Conservation (phyloP, 1,140 invertebrate species). For the Elymnias hypermnestra region DNA sequence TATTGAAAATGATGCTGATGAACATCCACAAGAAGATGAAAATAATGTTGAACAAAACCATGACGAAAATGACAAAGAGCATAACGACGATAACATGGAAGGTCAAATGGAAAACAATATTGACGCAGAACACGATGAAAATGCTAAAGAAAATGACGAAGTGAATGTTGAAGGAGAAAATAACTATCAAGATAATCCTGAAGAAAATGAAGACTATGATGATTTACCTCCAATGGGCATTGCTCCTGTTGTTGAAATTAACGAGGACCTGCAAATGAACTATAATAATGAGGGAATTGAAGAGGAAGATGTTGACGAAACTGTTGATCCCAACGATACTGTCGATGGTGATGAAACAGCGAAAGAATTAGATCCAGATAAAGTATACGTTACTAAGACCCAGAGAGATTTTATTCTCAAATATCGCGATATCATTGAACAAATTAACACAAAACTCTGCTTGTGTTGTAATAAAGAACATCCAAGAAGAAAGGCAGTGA, state of each 20-base stretch:
- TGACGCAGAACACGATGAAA: slow-evolving; percentile 24
- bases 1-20: slow-evolving; percentile 29
- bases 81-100: slow-evolving; percentile 34
- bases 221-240: slow-evolving; percentile 48
- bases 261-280: slow-evolving; percentile 59
- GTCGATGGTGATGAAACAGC: slow-evolving; percentile 34
- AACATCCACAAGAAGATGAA: slow-evolving; percentile 34
- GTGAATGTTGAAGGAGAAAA: slow-evolving; percentile 25
- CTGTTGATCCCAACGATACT: slow-evolving; percentile 48
- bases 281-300: slow-evolving; percentile 55
- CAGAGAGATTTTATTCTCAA: slow-evolving; percentile 69
- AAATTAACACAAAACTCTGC: slow-evolving; percentile 71
- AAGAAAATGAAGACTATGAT: slow-evolving; percentile 53
- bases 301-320: slow-evolving; percentile 52
- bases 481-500: slow-evolving; percentile 69
- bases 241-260: slow-evolving; percentile 67
- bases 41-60: slow-evolving; percentile 37
- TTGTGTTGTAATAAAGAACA: slow-evolving; percentile 68
- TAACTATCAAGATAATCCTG: slow-evolving; percentile 31
- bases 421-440: slow-evolving; percentile 68
- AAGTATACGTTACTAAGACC: slow-evolving; percentile 63
- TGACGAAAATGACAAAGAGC: slow-evolving; percentile 40
- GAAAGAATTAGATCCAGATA: slow-evolving; percentile 58
- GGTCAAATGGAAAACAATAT: slow-evolving; percentile 25
- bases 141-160: slow-evolving; percentile 29